Conservation (phyloP, 2,113 vertebrate species). For the Phoenicopterus ruber region DNA sequence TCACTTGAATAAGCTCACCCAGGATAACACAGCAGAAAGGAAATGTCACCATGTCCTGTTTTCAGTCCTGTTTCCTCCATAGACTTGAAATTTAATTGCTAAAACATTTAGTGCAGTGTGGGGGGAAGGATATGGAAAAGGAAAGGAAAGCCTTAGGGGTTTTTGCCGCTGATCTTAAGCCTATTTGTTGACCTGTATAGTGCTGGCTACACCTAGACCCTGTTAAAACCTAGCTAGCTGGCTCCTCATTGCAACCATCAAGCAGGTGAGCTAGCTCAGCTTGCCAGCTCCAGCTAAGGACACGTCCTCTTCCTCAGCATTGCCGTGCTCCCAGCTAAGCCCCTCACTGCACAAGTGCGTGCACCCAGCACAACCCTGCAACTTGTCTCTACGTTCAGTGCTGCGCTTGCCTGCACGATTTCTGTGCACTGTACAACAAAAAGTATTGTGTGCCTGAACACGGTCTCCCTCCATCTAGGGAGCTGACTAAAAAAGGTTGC, state of each 20-base stretch:
- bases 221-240: background rate
- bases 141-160: background rate
- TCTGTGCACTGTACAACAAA: background rate
- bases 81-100: background rate
- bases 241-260: background rate
- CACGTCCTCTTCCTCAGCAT: background rate
- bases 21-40: background rate
- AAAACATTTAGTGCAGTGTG: background rate
- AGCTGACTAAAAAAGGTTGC: background rate
- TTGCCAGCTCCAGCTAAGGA: background rate
- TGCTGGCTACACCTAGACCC: fast-evolving
- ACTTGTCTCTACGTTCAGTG: background rate
- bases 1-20: background rate
- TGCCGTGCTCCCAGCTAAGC: background rate
- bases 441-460: background rate
- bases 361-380: background rate
- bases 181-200: background rate
- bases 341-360: background rate
- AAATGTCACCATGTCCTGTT: background rate
- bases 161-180: background rate
- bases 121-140: fast-evolving
- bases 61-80: background rate
- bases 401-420: fast-evolving
- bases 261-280: background rate
- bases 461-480: background rate